Base-by-base conservation (phyloP, 1,140 invertebrate genomes). In the Amyelois transitella region DNA sequence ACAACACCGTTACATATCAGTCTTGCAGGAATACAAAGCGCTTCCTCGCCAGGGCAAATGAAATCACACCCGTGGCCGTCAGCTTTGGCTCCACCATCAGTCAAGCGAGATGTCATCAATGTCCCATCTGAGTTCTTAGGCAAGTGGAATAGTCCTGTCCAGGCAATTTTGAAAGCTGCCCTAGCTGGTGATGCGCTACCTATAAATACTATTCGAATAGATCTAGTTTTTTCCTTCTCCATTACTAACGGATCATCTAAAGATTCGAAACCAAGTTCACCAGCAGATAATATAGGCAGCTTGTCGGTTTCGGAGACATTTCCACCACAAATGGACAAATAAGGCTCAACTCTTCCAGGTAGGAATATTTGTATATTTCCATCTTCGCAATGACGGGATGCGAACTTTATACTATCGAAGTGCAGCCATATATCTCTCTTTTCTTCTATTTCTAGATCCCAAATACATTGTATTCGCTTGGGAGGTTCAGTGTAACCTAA, bases 81-180 rank as follows among this genome's bases (percentile, higher is more conserved):
- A 10, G 71, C 45, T 57, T 69, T 77, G 4, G 64, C 60, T 25
- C 66, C 72, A 14, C 89, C 88, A 83, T 95, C 90, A 57, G 93
- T 90, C 48, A 94, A 72, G 45, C 91, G 89, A 12, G 93, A 94
- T 6, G 92, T 94, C 89, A 93, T 93, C 28, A 96, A 72, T n/a
- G 92, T 93, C 0, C 95, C 95, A 60, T 95, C 94, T 7, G 91
- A 90, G 76, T 96, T 96, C 53, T 94, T 90, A 0, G 95, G 95
- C 58, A 96, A 83, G 77, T 96, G 95, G 71, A 92, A 96, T n/a
- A 97, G 87, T 69, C 96, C 95, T 2, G 95, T 96, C 95, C 95
- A 97, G 2, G 94, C 94, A 20, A 97, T 93, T 79, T 95, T 95
- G 71, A 97, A 96, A 0, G 94, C 92, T 1, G 95, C 93, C 53